Percentiles rank a stretch among this genome's conserved stretches.
These are phyloP conservation scores for Daubentonia madagascariensis DNA, from an alignment of 2,113 vertebrate species.

Conservation along the genomic window DNA sequence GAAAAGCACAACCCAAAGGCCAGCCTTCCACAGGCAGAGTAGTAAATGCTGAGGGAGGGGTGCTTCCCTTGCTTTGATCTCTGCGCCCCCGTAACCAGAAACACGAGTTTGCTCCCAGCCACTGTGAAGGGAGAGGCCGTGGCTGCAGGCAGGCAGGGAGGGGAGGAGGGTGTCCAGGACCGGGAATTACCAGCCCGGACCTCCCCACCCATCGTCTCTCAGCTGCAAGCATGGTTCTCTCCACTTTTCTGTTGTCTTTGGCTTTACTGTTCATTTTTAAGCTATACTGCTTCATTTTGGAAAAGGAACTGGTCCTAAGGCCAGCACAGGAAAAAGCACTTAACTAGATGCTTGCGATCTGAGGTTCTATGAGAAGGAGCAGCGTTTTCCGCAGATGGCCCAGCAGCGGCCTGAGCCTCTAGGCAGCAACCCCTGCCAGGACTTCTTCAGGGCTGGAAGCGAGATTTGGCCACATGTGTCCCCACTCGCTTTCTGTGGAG, in stretches of 20 bases:
- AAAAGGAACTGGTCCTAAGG: neutral
- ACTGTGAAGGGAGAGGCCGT: neutral
- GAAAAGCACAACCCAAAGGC: neutral
- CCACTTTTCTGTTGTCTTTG: neutral
- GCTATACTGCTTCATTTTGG: rapidly evolving
- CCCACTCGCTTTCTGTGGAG: rapidly evolving
- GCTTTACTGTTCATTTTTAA: rapidly evolving
- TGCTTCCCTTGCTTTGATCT: neutral
- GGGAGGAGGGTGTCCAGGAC: rapidly evolving
- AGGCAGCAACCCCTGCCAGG: neutral
- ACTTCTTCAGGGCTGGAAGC: neutral
- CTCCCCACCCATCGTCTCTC: rapidly evolving
- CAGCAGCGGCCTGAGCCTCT: rapidly evolving
- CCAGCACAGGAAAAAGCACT: rapidly evolving
- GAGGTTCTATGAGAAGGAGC: rapidly evolving
- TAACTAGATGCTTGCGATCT: rapidly evolving
- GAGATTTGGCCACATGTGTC: rapidly evolving
- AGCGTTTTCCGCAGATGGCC: neutral
- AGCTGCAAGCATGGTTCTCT: rapidly evolving
- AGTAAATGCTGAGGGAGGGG: neutral
- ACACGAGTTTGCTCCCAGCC: neutral
- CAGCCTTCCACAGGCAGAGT: neutral
- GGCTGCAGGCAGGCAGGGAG: too few species aligned
- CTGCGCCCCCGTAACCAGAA: rapidly evolving
- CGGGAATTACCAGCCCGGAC: neutral